phyloP scores from a whole-genome alignment of 2,113 vertebrate genomes.

The Epinephelus cyanopodus region DNA sequence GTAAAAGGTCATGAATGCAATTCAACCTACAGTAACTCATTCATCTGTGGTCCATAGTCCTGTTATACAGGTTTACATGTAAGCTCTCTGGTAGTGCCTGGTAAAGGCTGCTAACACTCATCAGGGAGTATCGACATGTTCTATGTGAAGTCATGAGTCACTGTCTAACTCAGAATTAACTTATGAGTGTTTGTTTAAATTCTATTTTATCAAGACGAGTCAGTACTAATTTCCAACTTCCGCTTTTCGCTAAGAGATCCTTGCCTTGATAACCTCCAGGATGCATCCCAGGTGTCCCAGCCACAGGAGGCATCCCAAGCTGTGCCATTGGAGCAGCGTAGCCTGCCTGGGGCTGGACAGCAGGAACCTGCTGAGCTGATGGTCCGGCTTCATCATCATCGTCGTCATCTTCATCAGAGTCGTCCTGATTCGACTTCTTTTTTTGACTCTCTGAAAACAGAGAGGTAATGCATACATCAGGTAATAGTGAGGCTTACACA shows the following conservation, averaged over 20 bases:
- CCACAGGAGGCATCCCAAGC: slow-evolving; percentile 90
- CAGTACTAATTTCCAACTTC: background rate
- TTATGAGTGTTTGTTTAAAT: background rate
- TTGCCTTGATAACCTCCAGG: slow-evolving; percentile 87
- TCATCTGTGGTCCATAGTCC: no score
- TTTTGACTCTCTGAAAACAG: slow-evolving; percentile 91
- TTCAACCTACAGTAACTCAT: no score
- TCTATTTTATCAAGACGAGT: background rate
- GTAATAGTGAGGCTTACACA: background rate
- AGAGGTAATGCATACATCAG: background rate
- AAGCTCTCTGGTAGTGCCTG: background rate
- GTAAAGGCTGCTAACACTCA: background rate
- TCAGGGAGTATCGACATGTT: background rate
- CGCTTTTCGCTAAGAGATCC: background rate
- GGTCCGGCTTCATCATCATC: slow-evolving; percentile 93
- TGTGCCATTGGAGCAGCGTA: slow-evolving; percentile 94
- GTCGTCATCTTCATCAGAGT: slow-evolving; percentile 96
- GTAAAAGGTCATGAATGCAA: background rate
- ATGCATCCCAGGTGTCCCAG: slow-evolving; percentile 91
- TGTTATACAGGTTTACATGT: background rate
- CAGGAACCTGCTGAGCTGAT: slow-evolving; percentile 90
- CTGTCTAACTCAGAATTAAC: background rate
- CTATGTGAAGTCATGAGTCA: background rate
- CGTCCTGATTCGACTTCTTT: slow-evolving; percentile 94
- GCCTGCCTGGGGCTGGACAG: slow-evolving; percentile 89